Percentiles rank a stretch among this genome's conserved stretches.
Conservation (phyloP, 1,140 invertebrate genomes). For the Drosophila fuyamai region DNA sequence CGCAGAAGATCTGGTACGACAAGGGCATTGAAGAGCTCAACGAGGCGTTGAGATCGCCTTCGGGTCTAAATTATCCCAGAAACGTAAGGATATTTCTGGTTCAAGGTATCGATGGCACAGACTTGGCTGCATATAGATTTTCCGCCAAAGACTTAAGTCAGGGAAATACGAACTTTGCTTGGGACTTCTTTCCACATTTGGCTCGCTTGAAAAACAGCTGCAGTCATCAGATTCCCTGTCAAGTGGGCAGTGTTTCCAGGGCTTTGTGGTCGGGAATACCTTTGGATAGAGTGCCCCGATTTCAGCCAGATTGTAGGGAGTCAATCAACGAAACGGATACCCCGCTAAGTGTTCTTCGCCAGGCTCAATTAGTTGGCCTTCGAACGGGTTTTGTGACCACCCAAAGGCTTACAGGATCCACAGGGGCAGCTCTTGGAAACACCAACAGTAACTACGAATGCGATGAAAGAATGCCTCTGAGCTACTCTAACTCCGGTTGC, state of each 20-base stretch:
- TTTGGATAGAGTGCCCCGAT: neutral
- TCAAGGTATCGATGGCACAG: constrained; percentile 44
- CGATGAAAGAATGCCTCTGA: constrained; percentile 50
- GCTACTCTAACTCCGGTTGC: constrained; percentile 31
- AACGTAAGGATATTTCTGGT: constrained; percentile 53
- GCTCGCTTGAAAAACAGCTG: constrained; percentile 60
- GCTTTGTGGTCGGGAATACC: constrained; percentile 62
- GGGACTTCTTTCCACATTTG: constrained; percentile 61
- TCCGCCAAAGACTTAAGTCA: neutral
- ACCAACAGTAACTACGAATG: constrained; percentile 54
- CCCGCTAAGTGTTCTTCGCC: constrained; percentile 50
- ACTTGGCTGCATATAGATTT: constrained; percentile 49
- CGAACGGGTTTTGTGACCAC: constrained; percentile 73
- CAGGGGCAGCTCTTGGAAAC: constrained; percentile 53
- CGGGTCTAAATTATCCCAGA: constrained; percentile 2
- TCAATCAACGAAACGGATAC: constrained; percentile 18
- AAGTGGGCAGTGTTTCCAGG: constrained; percentile 18
- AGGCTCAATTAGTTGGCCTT: constrained; percentile 59
- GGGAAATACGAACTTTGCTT: constrained; percentile 27
- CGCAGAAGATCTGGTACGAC: constrained; percentile 68
- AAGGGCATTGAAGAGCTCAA: constrained; percentile 68
- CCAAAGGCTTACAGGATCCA: constrained; percentile 54
- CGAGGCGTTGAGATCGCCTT: constrained; percentile 22
- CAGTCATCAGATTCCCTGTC: constrained; percentile 44
- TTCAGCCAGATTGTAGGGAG: constrained; percentile 7